Evolutionary conservation across 2,888 invertebrate species (phyloP).

Genomic region (Epirrhoe alternata): DNA sequence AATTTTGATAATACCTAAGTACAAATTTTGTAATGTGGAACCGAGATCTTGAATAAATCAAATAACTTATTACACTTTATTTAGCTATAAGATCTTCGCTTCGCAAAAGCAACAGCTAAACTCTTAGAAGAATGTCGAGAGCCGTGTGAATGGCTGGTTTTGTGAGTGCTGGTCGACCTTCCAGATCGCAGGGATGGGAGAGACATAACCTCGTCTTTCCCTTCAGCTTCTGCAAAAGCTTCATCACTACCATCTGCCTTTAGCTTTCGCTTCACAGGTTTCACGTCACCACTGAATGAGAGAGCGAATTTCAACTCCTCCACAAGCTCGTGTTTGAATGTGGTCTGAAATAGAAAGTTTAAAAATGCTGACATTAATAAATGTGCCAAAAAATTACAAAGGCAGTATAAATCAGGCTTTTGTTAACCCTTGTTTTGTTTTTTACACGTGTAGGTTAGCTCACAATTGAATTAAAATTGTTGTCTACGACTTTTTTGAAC

Average conservation of each 20-base stretch:
- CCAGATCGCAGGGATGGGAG: conserved; percentile 65
- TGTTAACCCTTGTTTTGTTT: neutral
- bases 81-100: conserved; percentile 63
- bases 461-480: neutral
- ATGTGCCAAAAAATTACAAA: neutral
- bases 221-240: conserved; percentile 64
- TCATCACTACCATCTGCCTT: conserved; percentile 67
- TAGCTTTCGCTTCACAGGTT: conserved; percentile 81
- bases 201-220: conserved; percentile 70
- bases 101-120: conserved; percentile 73
- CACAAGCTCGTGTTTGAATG: conserved; percentile 85
- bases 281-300: conserved; percentile 86
- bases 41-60: too few species aligned
- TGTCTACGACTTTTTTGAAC: too few species aligned
- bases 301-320: conserved; percentile 88
- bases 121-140: conserved; percentile 72
- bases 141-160: conserved; percentile 69
- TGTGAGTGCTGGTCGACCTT: conserved; percentile 64
- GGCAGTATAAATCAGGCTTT: neutral
- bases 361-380: neutral
- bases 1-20: neutral
- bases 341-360: conserved; percentile 65
- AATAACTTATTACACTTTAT: neutral
- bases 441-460: too few species aligned
- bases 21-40: too few species aligned